phyloP scores from a whole-genome alignment of 2,888 invertebrate genomes.

The Graphium colonna region DNA sequence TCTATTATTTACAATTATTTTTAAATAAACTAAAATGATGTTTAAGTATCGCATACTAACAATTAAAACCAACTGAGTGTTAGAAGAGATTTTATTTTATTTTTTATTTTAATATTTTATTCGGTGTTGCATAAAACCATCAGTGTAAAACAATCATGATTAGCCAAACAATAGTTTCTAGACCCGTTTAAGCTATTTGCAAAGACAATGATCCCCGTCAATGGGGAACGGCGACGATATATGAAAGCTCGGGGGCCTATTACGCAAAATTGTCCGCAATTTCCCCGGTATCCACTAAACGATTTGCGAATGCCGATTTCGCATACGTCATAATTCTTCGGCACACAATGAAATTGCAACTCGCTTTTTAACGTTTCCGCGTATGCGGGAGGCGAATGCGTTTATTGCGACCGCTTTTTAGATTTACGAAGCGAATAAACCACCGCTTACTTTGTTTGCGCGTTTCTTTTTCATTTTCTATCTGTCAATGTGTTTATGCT shows the following conservation, averaged over 20 bases:
- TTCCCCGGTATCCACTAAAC: conserved; percentile 71
- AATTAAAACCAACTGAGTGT: no score
- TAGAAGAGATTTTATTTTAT: background rate
- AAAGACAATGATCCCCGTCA: conserved; percentile 28
- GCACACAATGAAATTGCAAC: conserved; percentile 76
- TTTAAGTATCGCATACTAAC: no score
- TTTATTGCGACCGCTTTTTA: conserved; percentile 14
- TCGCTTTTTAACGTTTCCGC: conserved; percentile 63
- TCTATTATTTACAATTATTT: no score
- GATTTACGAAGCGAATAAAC: conserved; percentile 6
- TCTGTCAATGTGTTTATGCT: no score
- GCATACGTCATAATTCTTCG: conserved; percentile 76
- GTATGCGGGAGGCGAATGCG: conserved; percentile 42
- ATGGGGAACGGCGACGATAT: conserved; percentile 38
- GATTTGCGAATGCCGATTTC: conserved; percentile 75
- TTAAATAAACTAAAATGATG: no score
- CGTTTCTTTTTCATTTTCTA: no score
- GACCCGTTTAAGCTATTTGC: background rate
- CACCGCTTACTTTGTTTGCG: no score
- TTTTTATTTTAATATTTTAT: background rate
- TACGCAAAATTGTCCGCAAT: conserved; percentile 74
- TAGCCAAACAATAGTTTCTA: conserved; percentile 33
- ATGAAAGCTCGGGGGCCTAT: conserved; percentile 56
- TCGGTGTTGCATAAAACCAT: no score
- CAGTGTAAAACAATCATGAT: conserved; percentile 1